Conservation (phyloP, 30 jellyfish, hydroid and myxozoan genomes). For the Turritopsis dohrnii region DNA sequence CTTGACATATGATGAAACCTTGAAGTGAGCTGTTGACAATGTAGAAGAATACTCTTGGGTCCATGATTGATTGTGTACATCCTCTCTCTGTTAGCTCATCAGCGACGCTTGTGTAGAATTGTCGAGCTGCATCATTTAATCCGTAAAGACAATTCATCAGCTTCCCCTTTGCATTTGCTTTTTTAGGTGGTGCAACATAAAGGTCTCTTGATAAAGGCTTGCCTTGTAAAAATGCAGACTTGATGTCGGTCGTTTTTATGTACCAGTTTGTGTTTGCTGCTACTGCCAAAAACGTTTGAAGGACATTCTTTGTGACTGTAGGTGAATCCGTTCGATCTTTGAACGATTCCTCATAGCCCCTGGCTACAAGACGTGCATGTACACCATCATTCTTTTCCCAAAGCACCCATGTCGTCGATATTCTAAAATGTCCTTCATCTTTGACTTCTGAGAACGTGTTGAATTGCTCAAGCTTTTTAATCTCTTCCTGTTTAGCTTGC, state of each 20-base stretch:
- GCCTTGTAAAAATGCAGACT: conserved; percentile 5
- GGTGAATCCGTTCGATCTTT: not conserved
- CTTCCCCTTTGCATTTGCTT: not conserved
- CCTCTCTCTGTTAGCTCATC: too few species aligned
- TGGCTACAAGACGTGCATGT: too few species aligned
- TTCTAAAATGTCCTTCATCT: too few species aligned
- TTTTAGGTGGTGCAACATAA: not conserved
- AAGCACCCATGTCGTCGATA: too few species aligned
- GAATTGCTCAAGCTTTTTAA: too few species aligned
- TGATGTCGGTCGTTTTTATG: not conserved
- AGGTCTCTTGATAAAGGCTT: not conserved
- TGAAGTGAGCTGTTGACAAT: not conserved
- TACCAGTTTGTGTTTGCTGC: not conserved
- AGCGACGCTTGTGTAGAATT: not conserved
- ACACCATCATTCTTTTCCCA: too few species aligned
- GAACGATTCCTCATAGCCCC: not conserved
- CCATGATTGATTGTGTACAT: not conserved
- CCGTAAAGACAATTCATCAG: not conserved
- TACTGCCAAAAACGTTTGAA: not conserved
- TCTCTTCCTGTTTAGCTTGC: too few species aligned
- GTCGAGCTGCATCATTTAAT: not conserved
- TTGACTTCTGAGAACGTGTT: too few species aligned
- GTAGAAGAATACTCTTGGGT: not conserved
- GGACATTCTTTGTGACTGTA: not conserved
- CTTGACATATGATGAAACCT: not conserved